These are phyloP conservation scores for Anseranas semipalmata DNA, from an alignment of 2,113 vertebrate species.

Conservation along the genomic window DNA sequence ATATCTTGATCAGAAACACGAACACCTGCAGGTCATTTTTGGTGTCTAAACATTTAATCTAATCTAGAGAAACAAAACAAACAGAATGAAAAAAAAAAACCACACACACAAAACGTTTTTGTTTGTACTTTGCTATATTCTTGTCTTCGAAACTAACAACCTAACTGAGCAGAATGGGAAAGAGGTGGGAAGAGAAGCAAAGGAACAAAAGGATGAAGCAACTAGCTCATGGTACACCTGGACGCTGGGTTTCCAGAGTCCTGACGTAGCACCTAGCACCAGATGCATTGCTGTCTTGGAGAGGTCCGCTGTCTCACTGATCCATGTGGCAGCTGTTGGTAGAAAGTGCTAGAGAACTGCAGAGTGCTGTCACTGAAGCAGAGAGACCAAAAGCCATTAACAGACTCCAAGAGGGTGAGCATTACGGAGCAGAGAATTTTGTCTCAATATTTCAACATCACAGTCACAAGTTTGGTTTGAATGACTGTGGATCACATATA, in stretches of 20 bases:
- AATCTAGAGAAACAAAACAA: neutral
- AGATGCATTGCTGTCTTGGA: neutral
- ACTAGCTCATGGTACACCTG: neutral
- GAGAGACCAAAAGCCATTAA: neutral
- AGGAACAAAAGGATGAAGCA: neutral
- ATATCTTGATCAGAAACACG: neutral
- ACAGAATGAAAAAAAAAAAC: too few relatives aligned
- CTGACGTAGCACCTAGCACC: neutral
- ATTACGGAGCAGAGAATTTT: neutral
- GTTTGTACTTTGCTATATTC: neutral
- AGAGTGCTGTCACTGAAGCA: neutral
- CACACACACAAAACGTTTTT: neutral
- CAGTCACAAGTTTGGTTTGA: neutral
- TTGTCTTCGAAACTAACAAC: neutral
- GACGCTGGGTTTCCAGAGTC: neutral
- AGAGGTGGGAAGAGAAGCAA: neutral
- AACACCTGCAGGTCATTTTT: neutral
- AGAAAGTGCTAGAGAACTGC: neutral
- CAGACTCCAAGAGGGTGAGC: neutral
- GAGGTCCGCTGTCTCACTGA: neutral
- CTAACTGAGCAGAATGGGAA: neutral
- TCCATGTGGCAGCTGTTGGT: neutral
- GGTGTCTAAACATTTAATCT: neutral
- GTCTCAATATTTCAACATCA: neutral
- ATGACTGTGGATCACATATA: neutral